These are phyloP conservation scores for Euclidia mi DNA, from an alignment of 2,888 invertebrate species.

Conservation along the genomic window DNA sequence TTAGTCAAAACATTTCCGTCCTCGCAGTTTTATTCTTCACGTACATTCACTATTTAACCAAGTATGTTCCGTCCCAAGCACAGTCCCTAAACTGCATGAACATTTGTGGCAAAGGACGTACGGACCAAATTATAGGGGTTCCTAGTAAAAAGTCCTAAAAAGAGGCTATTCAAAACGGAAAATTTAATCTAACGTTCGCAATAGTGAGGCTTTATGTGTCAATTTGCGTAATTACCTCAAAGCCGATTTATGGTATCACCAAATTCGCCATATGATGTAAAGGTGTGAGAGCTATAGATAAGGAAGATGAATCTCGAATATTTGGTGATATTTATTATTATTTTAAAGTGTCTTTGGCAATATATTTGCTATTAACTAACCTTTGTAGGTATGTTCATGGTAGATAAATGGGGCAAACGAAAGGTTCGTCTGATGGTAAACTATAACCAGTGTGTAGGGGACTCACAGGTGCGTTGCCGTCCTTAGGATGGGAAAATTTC, in stretches of 20 bases:
- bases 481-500: no score
- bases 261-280: not conserved
- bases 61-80: not conserved
- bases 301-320: no score
- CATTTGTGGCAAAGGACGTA: conserved; percentile 21
- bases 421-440: no score
- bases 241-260: conserved; percentile 34
- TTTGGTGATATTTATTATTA: no score
- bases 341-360: no score
- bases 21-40: no score
- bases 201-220: conserved; percentile 35
- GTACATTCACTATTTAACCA: not conserved
- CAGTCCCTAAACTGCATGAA: conserved; percentile 5
- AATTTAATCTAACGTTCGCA: conserved; percentile 43
- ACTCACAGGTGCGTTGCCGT: no score
- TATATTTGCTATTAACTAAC: no score
- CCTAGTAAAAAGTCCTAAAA: conserved; percentile 48
- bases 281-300: not conserved
- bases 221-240: conserved; percentile 42
- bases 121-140: conserved; percentile 35
- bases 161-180: conserved; percentile 42
- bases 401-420: no score
- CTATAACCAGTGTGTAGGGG: no score
- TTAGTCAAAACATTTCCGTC: no score
- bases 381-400: no score